Evolutionary conservation across 2,888 invertebrate genomes (phyloP).

Genomic region (Zygaena filipendulae): DNA sequence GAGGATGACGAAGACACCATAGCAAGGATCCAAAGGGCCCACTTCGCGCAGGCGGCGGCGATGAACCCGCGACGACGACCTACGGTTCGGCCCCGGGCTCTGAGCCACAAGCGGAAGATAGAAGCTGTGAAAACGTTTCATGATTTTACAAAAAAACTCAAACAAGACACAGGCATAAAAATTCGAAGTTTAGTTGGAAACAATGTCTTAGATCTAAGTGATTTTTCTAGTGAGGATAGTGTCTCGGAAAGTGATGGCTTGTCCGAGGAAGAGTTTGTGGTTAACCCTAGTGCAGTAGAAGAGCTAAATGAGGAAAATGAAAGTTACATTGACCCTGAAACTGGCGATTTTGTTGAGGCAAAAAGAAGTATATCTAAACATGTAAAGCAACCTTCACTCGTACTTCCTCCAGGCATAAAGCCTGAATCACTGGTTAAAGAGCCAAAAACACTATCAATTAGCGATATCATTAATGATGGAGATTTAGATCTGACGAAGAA

Average conservation of each 20-base stretch:
- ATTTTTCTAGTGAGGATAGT: constrained; percentile 55
- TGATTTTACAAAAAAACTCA: constrained; percentile 61
- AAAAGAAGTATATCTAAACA: constrained; percentile 22
- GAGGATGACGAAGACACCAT: constrained; percentile 62
- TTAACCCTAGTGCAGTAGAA: constrained; percentile 54
- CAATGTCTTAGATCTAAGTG: constrained; percentile 58
- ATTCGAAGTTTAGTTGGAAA: constrained; percentile 60
- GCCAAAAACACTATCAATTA: constrained; percentile 58
- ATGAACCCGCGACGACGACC: constrained; percentile 47
- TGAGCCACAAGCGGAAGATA: constrained; percentile 62
- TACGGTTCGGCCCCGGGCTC: constrained; percentile 41
- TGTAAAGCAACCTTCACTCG: constrained; percentile 14
- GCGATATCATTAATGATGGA: constrained; percentile 58
- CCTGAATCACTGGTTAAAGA: constrained; percentile 19
- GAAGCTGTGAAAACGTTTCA: constrained; percentile 63
- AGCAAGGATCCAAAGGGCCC: constrained; percentile 56
- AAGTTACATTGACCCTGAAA: constrained; percentile 62
- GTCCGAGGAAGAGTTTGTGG: constrained; percentile 59
- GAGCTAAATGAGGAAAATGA: constrained; percentile 57
- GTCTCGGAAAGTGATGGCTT: constrained; percentile 59
- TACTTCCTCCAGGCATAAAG: constrained; percentile 6
- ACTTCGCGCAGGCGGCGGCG: constrained; percentile 55
- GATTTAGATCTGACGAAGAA: constrained; percentile 57
- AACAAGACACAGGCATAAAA: constrained; percentile 60
- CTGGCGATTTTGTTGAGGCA: constrained; percentile 52